Conservation (phyloP, 2,797 vertebrate species). For the Podargus strigoides region DNA sequence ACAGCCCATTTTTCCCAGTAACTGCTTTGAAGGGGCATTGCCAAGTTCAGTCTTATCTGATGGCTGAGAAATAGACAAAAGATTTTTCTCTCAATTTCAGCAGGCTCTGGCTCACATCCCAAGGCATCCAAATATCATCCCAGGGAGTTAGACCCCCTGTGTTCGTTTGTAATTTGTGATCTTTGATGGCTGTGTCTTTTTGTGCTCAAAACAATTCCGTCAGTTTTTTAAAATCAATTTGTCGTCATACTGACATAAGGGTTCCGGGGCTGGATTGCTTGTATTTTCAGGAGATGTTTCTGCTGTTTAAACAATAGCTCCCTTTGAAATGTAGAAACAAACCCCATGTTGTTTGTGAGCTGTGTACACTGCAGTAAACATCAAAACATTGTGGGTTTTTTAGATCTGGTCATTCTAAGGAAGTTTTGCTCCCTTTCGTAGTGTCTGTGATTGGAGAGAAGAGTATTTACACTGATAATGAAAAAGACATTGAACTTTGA, state of each 20-base stretch:
- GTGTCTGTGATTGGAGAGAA: background rate
- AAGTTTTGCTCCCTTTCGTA: background rate
- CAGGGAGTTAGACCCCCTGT: background rate
- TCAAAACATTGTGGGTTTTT: background rate
- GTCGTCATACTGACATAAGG: background rate
- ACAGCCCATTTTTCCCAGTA: background rate
- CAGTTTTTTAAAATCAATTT: background rate
- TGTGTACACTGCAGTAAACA: background rate
- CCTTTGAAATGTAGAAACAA: constrained; percentile 8
- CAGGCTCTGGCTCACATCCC: background rate
- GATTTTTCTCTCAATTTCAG: background rate
- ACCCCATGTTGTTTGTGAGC: background rate
- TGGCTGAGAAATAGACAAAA: background rate
- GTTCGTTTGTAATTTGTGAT: background rate
- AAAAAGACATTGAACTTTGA: background rate
- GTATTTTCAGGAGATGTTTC: background rate
- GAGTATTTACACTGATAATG: background rate
- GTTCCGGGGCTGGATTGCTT: background rate
- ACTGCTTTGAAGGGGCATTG: background rate
- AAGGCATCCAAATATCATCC: background rate
- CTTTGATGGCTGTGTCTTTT: background rate
- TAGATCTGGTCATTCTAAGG: background rate
- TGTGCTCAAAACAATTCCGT: background rate
- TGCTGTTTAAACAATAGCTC: background rate
- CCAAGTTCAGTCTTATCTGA: background rate